Conservation (phyloP, 2,888 invertebrate genomes). For the Plebejus argus region DNA sequence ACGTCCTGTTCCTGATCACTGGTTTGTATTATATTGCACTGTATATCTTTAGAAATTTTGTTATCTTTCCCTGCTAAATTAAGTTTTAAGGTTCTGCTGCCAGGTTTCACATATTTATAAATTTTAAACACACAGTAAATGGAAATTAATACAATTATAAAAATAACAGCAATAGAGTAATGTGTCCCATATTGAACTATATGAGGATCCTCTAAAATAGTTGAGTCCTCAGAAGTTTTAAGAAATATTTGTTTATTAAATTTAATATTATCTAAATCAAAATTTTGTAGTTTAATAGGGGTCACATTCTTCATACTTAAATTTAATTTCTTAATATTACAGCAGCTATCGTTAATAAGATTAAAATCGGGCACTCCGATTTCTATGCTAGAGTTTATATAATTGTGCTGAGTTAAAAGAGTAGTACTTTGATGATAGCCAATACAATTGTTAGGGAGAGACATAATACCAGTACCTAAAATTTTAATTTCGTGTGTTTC, state of each 20-base stretch:
- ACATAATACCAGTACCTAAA: not conserved
- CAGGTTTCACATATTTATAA: not conserved
- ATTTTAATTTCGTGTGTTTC: not conserved
- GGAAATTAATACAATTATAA: not conserved
- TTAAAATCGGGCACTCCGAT: not conserved
- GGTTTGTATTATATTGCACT: not conserved
- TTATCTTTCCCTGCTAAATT: not conserved
- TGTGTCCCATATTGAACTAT: slow-evolving; percentile 4
- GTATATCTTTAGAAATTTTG: not conserved
- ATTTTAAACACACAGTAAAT: not conserved
- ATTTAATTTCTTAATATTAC: not conserved
- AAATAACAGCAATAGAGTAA: not conserved
- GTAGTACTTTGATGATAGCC: not conserved
- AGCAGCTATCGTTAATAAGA: not conserved
- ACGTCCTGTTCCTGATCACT: not conserved
- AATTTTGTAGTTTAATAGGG: not conserved
- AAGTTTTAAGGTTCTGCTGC: not conserved
- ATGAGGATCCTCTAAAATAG: not conserved
- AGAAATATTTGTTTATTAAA: not conserved
- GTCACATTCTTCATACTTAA: too few relatives aligned
- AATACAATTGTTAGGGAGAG: slow-evolving; percentile 25
- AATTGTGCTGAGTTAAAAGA: not conserved
- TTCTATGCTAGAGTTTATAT: not conserved
- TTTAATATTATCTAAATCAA: not conserved
- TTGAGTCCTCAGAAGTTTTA: not conserved